These are phyloP conservation scores for Porphyrio hochstetteri DNA, from an alignment of 2,113 vertebrate species.

Conservation along the genomic window DNA sequence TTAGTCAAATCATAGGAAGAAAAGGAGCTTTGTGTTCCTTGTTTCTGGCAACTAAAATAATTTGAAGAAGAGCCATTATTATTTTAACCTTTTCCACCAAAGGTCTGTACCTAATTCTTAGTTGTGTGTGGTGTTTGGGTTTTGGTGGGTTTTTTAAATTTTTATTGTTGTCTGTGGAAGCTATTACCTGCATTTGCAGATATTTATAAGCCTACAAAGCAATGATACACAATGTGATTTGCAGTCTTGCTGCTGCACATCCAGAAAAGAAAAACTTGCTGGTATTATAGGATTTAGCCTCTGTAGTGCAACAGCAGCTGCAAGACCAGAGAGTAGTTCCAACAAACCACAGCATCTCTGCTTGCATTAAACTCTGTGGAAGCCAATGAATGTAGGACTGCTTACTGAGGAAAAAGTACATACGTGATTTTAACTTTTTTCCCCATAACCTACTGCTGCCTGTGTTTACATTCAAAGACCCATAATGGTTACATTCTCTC, in stretches of 20 bases:
- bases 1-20: neutral
- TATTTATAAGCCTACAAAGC: neutral
- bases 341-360: rapidly evolving
- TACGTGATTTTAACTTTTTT: neutral
- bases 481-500: neutral
- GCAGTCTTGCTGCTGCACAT: neutral
- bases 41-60: neutral
- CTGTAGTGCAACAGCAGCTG: neutral
- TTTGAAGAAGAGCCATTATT: neutral
- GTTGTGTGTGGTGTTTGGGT: neutral
- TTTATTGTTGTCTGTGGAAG: neutral
- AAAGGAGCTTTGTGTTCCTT: neutral
- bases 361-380: neutral
- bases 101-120: neutral
- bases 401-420: neutral
- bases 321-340: neutral
- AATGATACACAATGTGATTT: neutral
- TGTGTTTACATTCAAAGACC: neutral
- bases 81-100: neutral
- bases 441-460: neutral
- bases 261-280: neutral
- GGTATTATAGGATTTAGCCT: neutral
- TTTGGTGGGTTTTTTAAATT: neutral
- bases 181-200: neutral
- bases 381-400: neutral